These are phyloP conservation scores for Orcinus orca DNA, from an alignment of 2,113 vertebrate species.

Conservation along the genomic window DNA sequence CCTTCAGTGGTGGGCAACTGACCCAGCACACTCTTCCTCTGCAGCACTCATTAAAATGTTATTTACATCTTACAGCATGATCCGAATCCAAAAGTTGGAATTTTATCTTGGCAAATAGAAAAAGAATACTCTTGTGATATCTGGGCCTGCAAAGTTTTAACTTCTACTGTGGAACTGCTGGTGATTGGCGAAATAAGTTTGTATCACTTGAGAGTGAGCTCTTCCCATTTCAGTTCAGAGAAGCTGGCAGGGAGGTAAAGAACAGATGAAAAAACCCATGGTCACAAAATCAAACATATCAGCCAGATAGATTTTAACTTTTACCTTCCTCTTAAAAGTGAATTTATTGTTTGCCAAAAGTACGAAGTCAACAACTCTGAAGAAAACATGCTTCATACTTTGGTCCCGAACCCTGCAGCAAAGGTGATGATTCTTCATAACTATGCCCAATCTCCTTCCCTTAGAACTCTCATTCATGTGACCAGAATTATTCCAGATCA, in stretches of 20 bases:
- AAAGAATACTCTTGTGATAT: slow-evolving; percentile 11
- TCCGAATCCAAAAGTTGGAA: slow-evolving; percentile 25
- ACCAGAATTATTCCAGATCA: slow-evolving; percentile 1
- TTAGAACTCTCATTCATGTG: not conserved
- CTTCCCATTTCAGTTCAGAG: not conserved
- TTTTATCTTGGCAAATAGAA: slow-evolving; percentile 46
- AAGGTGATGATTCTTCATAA: not conserved
- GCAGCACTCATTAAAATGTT: slow-evolving; percentile 42
- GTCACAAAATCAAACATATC: not conserved
- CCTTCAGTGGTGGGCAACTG: slow-evolving; percentile 2
- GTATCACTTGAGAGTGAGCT: not conserved
- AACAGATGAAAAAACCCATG: slow-evolving; percentile 23
- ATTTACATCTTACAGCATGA: slow-evolving; percentile 49
- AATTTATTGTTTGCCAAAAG: not conserved
- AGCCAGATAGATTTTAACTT: slow-evolving; percentile 34
- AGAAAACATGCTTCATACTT: not conserved
- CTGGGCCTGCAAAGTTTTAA: not conserved
- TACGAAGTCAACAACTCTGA: not conserved
- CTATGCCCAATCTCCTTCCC: not conserved
- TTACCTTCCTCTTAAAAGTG: slow-evolving; percentile 28
- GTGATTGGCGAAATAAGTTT: not conserved
- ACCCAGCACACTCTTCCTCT: slow-evolving; percentile 38
- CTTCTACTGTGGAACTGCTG: not conserved
- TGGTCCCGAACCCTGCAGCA: not conserved
- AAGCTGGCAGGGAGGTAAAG: not conserved